Base-by-base conservation (phyloP, 2,113 vertebrate genomes). In the Orthonyx spaldingii region DNA sequence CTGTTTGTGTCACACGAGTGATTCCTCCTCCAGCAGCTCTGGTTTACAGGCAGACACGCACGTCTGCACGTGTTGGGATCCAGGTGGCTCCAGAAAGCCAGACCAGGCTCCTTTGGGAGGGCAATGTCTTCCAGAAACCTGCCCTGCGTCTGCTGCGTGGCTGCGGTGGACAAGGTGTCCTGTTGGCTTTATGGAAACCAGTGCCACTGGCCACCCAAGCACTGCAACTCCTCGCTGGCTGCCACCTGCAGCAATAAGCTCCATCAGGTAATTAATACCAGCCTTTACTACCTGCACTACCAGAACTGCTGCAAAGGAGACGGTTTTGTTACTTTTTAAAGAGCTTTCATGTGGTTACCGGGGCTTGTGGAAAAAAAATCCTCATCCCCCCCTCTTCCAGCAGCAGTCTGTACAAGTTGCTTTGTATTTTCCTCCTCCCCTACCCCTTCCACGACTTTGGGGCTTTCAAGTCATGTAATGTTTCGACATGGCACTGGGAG, bases 231-330 rank as follows among this genome's bases (percentile, higher is more conserved):
- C 83, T 93, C 72, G 44, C 72, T 81, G 52, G 65, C 80, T 92
- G 95, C 94, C 93, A 96, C 93, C 96, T 95, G 95, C 93, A 94
- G 93, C 94, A 93, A 82, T 71, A 35, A 94, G 71, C 75, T 95
- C 78, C 42, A 84, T 19, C 84, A 44, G 78, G 68, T 95, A 93
- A 96, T 96, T 95, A 96, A 95, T 69, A 57, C 41, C 95, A 94
- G 88, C 56, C 72, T 93, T 96, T 93, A 84, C 83, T 92, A 95
- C 94, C 84, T 94, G 84, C 24, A 3, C 56, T 87, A 55, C 59
- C 18, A 83, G 84, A 84, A 57, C 75, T 92, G 90, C 63, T 75
- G 32, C 3, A 19, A 23, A 94, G 72, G 87, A 83, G 64, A 85
- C 0, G 0, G 76, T 33, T 96, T 72, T 94, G 66, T 81, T 88